A percentile compares a stretch with the other conserved stretches of the same genome.
Evolutionary conservation across 2,797 vertebrate genomes (phyloP).

Genomic region (Malacoraja senta): DNA sequence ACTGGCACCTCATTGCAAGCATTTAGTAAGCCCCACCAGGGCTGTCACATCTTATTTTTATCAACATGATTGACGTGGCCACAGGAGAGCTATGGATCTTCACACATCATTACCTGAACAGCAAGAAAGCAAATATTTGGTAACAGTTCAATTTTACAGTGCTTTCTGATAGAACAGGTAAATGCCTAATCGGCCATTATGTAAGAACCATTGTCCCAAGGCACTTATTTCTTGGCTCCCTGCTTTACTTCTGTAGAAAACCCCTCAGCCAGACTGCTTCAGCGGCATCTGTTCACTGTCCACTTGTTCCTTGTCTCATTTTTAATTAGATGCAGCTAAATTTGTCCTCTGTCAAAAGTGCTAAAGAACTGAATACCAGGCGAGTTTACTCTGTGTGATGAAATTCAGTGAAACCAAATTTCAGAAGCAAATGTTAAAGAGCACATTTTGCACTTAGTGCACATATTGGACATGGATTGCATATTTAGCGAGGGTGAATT

Average conservation of each 20-base stretch:
- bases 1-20: conserved; percentile 4
- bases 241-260: background rate
- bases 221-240: conserved; percentile 15
- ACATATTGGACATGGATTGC: too few relatives aligned
- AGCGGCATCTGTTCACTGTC: background rate
- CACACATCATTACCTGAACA: conserved; percentile 29
- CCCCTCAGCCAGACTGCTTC: background rate
- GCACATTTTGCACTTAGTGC: too few relatives aligned
- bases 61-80: background rate
- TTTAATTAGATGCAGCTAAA: conserved; percentile 1
- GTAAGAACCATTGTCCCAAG: background rate
- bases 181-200: conserved; percentile 8
- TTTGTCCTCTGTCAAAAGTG: too few relatives aligned
- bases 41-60: background rate
- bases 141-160: conserved; percentile 29
- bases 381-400: too few relatives aligned
- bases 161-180: background rate
- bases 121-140: conserved; percentile 28
- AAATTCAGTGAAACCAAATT: too few relatives aligned
- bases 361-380: too few relatives aligned
- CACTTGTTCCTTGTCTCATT: background rate
- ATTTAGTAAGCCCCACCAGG: background rate
- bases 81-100: background rate
- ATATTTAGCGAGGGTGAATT: too few relatives aligned
- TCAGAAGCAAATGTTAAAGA: too few relatives aligned